phyloP scores from a whole-genome alignment of 2,888 invertebrate genomes.

The Dasypogon diadema region DNA sequence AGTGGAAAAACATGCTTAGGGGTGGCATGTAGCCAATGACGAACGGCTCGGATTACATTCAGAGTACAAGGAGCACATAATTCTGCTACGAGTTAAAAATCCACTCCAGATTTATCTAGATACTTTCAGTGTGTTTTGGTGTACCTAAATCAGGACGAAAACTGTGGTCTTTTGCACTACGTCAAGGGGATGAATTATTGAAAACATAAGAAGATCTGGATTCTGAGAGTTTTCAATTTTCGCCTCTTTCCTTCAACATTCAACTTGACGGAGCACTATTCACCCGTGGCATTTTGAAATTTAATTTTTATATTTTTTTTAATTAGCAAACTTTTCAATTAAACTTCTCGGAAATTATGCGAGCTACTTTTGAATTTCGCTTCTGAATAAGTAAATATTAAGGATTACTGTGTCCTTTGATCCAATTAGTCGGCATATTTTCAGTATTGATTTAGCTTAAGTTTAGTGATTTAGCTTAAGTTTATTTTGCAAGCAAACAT shows the following conservation, averaged over 20 bases:
- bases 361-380: too few species aligned
- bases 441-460: too few species aligned
- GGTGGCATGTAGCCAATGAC: constrained; percentile 21
- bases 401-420: too few species aligned
- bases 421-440: too few species aligned
- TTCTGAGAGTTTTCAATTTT: constrained; percentile 9
- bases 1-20: constrained; percentile 34
- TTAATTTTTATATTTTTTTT: background rate
- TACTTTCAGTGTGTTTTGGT: constrained; percentile 12
- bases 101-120: constrained; percentile 36
- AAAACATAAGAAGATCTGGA: constrained; percentile 25
- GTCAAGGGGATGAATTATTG: constrained; percentile 22
- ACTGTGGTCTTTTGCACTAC: background rate
- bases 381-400: too few species aligned
- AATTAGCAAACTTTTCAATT: constrained; percentile 38
- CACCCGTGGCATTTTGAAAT: background rate
- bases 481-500: too few species aligned
- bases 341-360: too few species aligned
- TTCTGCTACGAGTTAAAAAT: constrained; percentile 34
- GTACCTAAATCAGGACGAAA: background rate
- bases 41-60: constrained; percentile 40
- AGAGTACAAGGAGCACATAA: constrained; percentile 38
- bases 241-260: background rate
- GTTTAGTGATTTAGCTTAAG: too few species aligned
- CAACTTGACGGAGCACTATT: background rate